Evolutionary conservation across 2,888 invertebrate genomes (phyloP).

Genomic region (Mesorhabditis sp.): DNA sequence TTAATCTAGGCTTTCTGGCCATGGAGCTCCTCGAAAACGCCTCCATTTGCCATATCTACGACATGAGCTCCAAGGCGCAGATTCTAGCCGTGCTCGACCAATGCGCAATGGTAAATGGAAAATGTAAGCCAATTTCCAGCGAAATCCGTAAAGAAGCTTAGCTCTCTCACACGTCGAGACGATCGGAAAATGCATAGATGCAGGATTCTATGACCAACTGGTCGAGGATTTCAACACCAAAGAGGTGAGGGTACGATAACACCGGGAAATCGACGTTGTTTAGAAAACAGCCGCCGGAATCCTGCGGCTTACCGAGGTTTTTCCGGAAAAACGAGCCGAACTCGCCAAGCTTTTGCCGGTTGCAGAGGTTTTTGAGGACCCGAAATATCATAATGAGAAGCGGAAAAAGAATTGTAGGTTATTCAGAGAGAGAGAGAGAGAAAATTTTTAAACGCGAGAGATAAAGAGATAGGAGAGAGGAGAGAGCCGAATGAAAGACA

Average conservation of each 20-base stretch:
- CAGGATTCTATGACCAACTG: not conserved
- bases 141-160: not conserved
- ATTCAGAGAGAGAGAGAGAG: not conserved
- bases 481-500: no score
- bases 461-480: not conserved
- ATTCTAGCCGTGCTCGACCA: not conserved
- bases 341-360: not conserved
- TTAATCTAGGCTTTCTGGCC: not conserved
- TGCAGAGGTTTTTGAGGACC: not conserved
- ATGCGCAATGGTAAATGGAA: not conserved
- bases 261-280: not conserved
- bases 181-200: not conserved
- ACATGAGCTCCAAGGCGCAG: not conserved
- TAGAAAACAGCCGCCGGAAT: not conserved
- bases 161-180: not conserved
- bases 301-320: not conserved
- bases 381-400: not conserved
- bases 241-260: not conserved
- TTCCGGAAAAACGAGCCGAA: not conserved
- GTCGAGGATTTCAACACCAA: constrained; percentile 1
- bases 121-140: not conserved
- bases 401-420: constrained; percentile 4
- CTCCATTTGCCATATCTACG: not conserved
- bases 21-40: not conserved
- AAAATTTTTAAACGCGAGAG: not conserved